Evolutionary conservation across 2,113 vertebrate genomes (phyloP).

Genomic region (Bettongia penicillata): DNA sequence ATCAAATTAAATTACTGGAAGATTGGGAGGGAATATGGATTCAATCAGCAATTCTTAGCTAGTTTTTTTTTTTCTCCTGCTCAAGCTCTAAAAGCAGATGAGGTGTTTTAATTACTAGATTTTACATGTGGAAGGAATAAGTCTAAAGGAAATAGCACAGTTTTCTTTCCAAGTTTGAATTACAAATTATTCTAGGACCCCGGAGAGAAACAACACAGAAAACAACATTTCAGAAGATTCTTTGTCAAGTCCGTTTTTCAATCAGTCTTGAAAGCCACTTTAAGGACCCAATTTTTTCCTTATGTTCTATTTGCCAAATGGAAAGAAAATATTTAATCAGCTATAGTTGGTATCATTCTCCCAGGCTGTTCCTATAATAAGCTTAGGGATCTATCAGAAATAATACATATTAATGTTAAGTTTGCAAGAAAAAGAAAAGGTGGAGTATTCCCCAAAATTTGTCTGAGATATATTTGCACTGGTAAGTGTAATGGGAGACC

Average conservation of each 20-base stretch:
- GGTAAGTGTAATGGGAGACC: conserved; percentile 46
- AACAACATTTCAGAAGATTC: conserved; percentile 82
- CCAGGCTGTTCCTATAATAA: conserved; percentile 44
- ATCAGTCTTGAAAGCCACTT: conserved; percentile 80
- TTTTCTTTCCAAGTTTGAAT: conserved; percentile 86
- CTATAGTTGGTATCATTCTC: neutral
- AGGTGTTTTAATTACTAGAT: conserved; percentile 87
- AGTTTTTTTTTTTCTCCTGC: conserved; percentile 73
- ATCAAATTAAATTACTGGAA: conserved; percentile 81
- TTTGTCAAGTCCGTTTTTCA: conserved; percentile 79
- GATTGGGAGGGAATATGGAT: conserved; percentile 81
- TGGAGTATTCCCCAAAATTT: conserved; percentile 44
- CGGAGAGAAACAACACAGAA: conserved; percentile 82
- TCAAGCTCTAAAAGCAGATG: conserved; percentile 84
- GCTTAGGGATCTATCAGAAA: conserved; percentile 67
- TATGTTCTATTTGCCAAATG: conserved; percentile 66
- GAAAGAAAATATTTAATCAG: conserved; percentile 69
- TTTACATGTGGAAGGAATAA: conserved; percentile 89
- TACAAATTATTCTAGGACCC: conserved; percentile 83
- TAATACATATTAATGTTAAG: conserved; percentile 68
- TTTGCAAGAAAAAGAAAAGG: conserved; percentile 66
- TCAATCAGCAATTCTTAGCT: conserved; percentile 80
- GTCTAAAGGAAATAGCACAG: conserved; percentile 85
- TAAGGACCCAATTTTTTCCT: conserved; percentile 79
- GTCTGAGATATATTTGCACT: conserved; percentile 51